Evolutionary conservation across 2,113 vertebrate genomes (phyloP).

Genomic region (Caretta caretta): DNA sequence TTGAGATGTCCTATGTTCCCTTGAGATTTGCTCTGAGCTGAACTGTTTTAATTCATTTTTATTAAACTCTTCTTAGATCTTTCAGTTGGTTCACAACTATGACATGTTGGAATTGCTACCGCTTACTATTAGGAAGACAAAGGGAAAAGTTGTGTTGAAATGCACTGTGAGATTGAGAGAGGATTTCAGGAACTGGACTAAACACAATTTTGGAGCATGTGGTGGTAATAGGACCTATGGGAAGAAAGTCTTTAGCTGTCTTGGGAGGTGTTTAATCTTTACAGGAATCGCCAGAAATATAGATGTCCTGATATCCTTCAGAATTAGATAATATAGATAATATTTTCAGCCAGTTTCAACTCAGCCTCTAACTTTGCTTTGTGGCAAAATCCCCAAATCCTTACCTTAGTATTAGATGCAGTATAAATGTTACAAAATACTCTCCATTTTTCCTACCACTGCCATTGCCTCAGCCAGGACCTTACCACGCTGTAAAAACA

Average conservation of each 20-base stretch:
- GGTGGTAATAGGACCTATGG: not conserved
- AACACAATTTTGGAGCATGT: not conserved
- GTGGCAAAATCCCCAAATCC: not conserved
- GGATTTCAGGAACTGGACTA: constrained; percentile 1
- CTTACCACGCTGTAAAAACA: not conserved
- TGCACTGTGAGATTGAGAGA: not conserved
- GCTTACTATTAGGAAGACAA: not conserved
- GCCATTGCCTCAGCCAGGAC: not conserved
- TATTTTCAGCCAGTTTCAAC: not conserved
- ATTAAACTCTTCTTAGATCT: not conserved
- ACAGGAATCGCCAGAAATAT: not conserved
- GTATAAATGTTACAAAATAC: not conserved
- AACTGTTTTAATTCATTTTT: not conserved
- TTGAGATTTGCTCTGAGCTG: not conserved
- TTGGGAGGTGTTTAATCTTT: not conserved
- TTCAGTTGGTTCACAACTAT: constrained; percentile 5
- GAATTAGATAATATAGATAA: not conserved
- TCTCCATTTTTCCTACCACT: not conserved
- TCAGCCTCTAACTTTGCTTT: not conserved
- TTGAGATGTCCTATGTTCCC: constrained; percentile 16
- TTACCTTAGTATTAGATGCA: not conserved
- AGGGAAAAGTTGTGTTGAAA: constrained; percentile 23
- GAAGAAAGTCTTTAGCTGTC: not conserved
- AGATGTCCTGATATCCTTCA: not conserved
- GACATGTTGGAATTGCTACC: constrained; percentile 7